Evolutionary conservation across 1,140 invertebrate genomes (phyloP).

Genomic region (Drosophila kanapiae): DNA sequence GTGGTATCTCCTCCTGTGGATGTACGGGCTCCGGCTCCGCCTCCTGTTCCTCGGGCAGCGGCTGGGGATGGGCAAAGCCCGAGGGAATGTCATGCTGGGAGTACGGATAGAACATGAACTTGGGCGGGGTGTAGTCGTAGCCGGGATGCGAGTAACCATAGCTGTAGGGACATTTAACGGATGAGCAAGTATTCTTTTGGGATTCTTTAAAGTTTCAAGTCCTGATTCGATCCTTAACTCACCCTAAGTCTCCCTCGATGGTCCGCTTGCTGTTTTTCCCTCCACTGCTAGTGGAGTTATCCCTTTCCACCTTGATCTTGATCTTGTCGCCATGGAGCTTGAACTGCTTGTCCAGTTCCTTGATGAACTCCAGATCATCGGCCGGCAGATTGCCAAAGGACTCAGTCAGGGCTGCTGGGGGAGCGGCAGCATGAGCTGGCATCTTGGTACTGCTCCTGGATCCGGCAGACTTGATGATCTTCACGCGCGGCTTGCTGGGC

Average conservation of each 20-base stretch:
- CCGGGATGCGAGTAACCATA: constrained; percentile 78
- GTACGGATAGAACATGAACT: constrained; percentile 84
- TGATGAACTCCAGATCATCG: constrained; percentile 84
- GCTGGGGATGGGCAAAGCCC: constrained; percentile 30
- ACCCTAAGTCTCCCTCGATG: constrained; percentile 84
- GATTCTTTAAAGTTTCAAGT: too few relatives aligned
- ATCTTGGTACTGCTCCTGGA: constrained; percentile 37
- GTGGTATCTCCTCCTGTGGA: constrained; percentile 8
- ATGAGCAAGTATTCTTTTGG: too few relatives aligned
- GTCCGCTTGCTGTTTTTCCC: constrained; percentile 80
- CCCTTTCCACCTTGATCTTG: constrained; percentile 82
- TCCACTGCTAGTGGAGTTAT: constrained; percentile 61
- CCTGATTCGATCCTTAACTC: too few relatives aligned
- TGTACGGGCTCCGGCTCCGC: constrained; percentile 25
- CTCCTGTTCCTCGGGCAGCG: constrained; percentile 28
- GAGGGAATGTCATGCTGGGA: constrained; percentile 76
- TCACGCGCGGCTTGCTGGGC: constrained; percentile 68
- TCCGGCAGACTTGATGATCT: constrained; percentile 35
- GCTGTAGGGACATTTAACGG: constrained; percentile 36
- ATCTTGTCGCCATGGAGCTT: constrained; percentile 81
- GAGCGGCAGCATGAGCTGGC: background rate
- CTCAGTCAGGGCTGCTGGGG: constrained; percentile 38
- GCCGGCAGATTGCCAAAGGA: constrained; percentile 74
- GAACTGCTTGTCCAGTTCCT: constrained; percentile 84
- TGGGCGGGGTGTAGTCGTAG: constrained; percentile 79